Conservation (phyloP, 2,888 invertebrate species). For the Abscondita cerata region DNA sequence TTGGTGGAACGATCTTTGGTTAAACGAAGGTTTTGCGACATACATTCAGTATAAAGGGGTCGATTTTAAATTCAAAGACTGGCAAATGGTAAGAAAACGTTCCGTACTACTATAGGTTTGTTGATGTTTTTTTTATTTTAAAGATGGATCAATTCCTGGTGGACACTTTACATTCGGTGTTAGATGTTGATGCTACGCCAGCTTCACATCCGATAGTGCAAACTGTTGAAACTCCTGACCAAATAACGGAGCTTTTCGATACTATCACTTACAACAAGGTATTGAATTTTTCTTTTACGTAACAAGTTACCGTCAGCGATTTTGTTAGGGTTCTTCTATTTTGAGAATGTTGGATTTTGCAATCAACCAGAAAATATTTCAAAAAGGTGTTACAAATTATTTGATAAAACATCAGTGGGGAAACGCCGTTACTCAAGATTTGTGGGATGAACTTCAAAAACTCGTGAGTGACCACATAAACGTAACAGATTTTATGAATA, state of each 20-base stretch:
- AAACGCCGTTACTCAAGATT: constrained; percentile 83
- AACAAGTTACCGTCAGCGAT: too few species aligned
- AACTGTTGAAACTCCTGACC: constrained; percentile 81
- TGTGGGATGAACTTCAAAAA: constrained; percentile 72
- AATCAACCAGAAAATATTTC: constrained; percentile 75
- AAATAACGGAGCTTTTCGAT: constrained; percentile 93
- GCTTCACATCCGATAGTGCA: constrained; percentile 92
- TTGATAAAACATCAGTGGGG: constrained; percentile 71
- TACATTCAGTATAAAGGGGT: constrained; percentile 87
- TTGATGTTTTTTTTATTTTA: constrained; percentile 35
- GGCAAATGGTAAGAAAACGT: constrained; percentile 73
- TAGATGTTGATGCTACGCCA: constrained; percentile 77
- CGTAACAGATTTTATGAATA: constrained; percentile 74
- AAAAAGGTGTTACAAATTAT: constrained; percentile 75
- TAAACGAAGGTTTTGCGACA: constrained; percentile 93
- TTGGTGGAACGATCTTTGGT: constrained; percentile 94
- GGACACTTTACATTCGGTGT: constrained; percentile 74
- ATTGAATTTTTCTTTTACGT: too few species aligned
- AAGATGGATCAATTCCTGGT: constrained; percentile 82
- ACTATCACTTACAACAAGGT: constrained; percentile 91
- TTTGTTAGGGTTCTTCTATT: constrained; percentile 80
- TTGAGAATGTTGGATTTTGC: constrained; percentile 89
- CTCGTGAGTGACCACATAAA: constrained; percentile 63
- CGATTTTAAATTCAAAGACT: constrained; percentile 73
- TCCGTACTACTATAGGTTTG: not conserved